A percentile compares a stretch with the other conserved stretches of the same genome.
These are phyloP conservation scores for Pseudopodoces humilis DNA, from an alignment of 2,113 vertebrate species.

Conservation along the genomic window DNA sequence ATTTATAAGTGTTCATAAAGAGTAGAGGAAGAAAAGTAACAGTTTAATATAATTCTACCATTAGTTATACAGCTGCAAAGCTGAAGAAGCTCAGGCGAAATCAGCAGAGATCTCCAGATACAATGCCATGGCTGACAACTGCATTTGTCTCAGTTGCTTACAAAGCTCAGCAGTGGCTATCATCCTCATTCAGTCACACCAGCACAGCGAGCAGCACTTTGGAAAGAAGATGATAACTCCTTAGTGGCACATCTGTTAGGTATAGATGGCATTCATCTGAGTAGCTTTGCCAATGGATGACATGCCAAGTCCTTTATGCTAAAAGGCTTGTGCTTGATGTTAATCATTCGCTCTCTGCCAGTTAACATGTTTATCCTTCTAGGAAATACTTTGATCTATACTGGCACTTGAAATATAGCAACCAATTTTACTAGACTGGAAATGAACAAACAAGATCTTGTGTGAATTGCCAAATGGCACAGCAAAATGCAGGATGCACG, in stretches of 20 bases:
- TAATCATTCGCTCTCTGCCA: constrained; percentile 63
- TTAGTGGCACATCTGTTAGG: constrained; percentile 56
- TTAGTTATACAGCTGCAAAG: neutral
- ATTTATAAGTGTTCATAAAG: neutral
- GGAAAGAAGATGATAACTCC: constrained; percentile 23
- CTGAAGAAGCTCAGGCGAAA: neutral
- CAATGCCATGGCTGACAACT: neutral
- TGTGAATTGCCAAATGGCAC: constrained; percentile 61
- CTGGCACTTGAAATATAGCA: constrained; percentile 68
- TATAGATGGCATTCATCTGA: constrained; percentile 48
- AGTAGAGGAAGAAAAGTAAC: neutral
- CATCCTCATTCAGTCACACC: constrained; percentile 10
- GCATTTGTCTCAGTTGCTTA: neutral
- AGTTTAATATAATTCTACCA: neutral
- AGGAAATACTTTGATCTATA: constrained; percentile 70
- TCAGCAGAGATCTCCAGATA: constrained; percentile 6
- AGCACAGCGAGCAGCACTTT: constrained; percentile 1
- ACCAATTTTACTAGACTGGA: constrained; percentile 64
- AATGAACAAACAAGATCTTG: constrained; percentile 64
- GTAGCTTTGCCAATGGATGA: constrained; percentile 57
- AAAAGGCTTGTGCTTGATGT: constrained; percentile 61
- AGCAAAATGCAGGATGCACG: constrained; percentile 39
- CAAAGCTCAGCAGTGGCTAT: neutral
- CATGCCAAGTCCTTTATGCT: constrained; percentile 52
- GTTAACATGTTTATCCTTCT: constrained; percentile 69